Evolutionary conservation across 2,888 invertebrate species (phyloP).

Genomic region (Thymelicus lineola): DNA sequence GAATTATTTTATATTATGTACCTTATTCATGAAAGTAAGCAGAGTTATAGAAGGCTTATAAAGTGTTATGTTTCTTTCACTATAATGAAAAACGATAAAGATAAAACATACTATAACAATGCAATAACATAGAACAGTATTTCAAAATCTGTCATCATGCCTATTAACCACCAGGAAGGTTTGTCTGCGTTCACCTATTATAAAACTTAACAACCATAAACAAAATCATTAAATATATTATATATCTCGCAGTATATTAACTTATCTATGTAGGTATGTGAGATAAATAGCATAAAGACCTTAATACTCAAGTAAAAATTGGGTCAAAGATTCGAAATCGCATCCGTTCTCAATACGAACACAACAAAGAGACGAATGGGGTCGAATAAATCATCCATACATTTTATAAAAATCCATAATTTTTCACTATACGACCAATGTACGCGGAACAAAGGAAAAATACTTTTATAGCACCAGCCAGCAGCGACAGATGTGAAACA

Average conservation of each 20-base stretch:
- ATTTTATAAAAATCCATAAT: constrained; percentile 13
- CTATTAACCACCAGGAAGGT: too few relatives aligned
- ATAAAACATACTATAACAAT: too few relatives aligned
- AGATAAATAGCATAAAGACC: background rate
- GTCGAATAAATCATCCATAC: constrained; percentile 2
- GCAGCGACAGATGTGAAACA: constrained; percentile 24
- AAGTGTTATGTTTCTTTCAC: too few relatives aligned
- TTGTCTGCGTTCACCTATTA: too few relatives aligned
- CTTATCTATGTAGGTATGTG: background rate
- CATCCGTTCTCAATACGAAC: constrained; percentile 4
- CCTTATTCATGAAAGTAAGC: too few relatives aligned
- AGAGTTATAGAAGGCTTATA: too few relatives aligned
- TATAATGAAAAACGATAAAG: too few relatives aligned
- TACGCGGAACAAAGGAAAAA: constrained; percentile 21
- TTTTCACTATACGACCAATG: constrained; percentile 7
- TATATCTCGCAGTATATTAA: background rate
- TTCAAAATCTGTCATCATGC: too few relatives aligned
- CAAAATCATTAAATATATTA: too few relatives aligned
- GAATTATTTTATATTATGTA: too few relatives aligned
- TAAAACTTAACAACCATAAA: too few relatives aligned
- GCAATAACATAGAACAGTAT: too few relatives aligned
- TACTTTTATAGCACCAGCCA: constrained; percentile 21
- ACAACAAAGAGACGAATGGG: constrained; percentile 13
- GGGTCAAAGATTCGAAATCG: constrained; percentile 11
- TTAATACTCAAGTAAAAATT: constrained; percentile 3